Base-by-base conservation (phyloP, 2,888 invertebrate species). In the Ophion ellenae region DNA sequence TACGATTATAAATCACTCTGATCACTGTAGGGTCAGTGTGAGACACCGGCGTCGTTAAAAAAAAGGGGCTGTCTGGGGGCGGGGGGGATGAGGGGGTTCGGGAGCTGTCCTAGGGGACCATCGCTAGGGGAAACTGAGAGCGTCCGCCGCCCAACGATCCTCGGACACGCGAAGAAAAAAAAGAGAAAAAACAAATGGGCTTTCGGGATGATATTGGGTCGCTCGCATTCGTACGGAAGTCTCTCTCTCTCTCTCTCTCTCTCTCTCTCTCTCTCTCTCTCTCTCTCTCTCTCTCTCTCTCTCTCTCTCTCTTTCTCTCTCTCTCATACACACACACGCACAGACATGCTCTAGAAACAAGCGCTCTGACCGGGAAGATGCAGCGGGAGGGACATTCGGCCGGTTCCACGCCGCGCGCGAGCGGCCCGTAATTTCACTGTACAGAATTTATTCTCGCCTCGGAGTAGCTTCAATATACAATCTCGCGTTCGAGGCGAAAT, bases 1-100 rank as follows among this genome's bases (percentile, higher is more conserved):
- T 90, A 89, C 79, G 85, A 87, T 88, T 89, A 89, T 73, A 24
- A 59, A 74, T 87, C 81, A 88, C 87, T 89, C 90, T 86, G 90
- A 89, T 89, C 89, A 90, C 75, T 82, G 75, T 32, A 32, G 64
- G 67, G 67, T 77, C 67, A 45, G 53, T 36, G 66, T 3, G 67
- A 67, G 67, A 67, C 77, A 57, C 20, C 77, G 67, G 59, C 20
- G 59, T 77, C 17, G 61, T 36, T 67, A 61, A 77, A 77, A 45
- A 45, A 77, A 66, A 76, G 45, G 2, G 20, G n/a, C 2, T 14
- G 66, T 32, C 28, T 28, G 64, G 45, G 28, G 53, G 17, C 4
- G 53, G 14, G 47, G 14, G n/a, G 47, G 3, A 17, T 53, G 53
- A 2, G 47, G 14, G 47, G 0, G 0, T 17, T 53, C 4, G 11